Evolutionary conservation across 1,140 invertebrate genomes (phyloP), one percentile per base, ranked within the genome.

Genomic region (Hesperophylax magnus): DNA sequence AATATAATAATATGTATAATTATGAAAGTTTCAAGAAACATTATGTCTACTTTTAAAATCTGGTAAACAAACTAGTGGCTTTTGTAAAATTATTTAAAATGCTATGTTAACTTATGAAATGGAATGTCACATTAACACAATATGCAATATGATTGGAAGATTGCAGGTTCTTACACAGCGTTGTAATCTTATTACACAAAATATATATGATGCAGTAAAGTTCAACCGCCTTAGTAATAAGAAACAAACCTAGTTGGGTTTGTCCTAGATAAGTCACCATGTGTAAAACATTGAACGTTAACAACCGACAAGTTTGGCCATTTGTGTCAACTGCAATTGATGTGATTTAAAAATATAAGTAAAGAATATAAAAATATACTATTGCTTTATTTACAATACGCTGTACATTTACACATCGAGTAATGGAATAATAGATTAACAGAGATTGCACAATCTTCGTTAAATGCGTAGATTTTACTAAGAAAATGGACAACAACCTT

Each of bases 381-480:
- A 81, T 81, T 78, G 39, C 76, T 81, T 52, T 82, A 82, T 82
- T 79, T 82, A 82, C 81, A 82, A 60, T 69, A 69, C 67, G 69
- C 52, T 72, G 71, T 79, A 75, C 60, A 60, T 39, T 76, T 79
- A 76, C 14, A 27, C 34, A 58, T 75, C 20, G 34, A 58, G 7
- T 58, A 75, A 60, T 58, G 27, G 27, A 39, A 56, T 77, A 34
- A 78, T 75, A 76, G 75, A 82, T 79, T 47, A 79, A 74, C 60
- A 69, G 31, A 60, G 82, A 84, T 84, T 84, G 82, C 82, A 84
- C 80, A 81, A 56, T 81, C 58, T 80, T 78, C 60, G 53, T 53
- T 83, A 81, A 78, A 83, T 63, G 34, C 79, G 56, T 81, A 58
- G 54, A 74, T 39, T 74, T 75, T 56, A 65, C 79, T 79, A 77